phyloP scores from a whole-genome alignment of 1,140 invertebrate species.

The Diuraphis noxia region DNA sequence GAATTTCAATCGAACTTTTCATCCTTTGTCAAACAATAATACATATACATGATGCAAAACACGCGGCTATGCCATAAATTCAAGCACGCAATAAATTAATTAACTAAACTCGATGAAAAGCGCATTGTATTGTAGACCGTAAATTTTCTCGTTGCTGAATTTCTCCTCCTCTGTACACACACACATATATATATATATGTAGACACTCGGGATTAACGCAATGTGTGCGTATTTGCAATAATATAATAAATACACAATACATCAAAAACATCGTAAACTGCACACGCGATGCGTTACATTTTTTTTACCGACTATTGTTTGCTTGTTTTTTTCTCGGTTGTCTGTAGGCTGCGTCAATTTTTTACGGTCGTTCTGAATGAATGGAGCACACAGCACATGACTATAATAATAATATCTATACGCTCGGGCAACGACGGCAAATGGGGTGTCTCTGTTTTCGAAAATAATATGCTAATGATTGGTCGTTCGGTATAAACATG shows the following conservation, averaged over 20 bases:
- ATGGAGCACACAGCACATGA: background rate
- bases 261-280: background rate
- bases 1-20: background rate
- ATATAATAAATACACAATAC: constrained; percentile 9
- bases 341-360: background rate
- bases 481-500: background rate
- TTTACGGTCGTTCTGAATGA: constrained; percentile 3
- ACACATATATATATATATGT: too few species aligned
- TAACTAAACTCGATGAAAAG: constrained; percentile 1
- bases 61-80: background rate
- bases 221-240: background rate
- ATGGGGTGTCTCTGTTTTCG: background rate
- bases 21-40: background rate
- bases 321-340: background rate
- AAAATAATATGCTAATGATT: background rate
- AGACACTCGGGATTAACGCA: background rate
- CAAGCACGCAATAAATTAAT: constrained; percentile 8
- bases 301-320: background rate
- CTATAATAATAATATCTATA: background rate
- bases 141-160: background rate
- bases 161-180: background rate
- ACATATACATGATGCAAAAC: background rate
- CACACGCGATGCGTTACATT: background rate
- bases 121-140: background rate
- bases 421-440: too few species aligned